These are phyloP conservation scores for Engystomops pustulosus DNA, from an alignment of 2,113 vertebrate genomes.

Conservation along the genomic window DNA sequence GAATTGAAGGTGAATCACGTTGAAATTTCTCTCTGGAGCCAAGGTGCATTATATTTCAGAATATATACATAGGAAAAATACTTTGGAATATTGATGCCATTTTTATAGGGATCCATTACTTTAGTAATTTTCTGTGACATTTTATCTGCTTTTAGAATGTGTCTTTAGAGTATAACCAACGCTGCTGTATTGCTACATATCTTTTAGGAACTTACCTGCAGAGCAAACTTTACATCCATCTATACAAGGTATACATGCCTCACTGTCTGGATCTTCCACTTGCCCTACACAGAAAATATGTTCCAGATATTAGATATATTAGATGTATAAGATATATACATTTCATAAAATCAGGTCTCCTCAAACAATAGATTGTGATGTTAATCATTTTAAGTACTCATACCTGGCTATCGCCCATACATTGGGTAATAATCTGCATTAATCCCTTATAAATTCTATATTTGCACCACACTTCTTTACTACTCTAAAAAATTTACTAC, in stretches of 20 bases:
- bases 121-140: neutral
- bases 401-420: neutral
- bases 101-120: neutral
- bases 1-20: neutral
- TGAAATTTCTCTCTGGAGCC: neutral
- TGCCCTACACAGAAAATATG: conserved; percentile 72
- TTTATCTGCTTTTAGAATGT: neutral
- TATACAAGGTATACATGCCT: conserved; percentile 81
- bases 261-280: conserved; percentile 72
- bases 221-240: conserved; percentile 84
- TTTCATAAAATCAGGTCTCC: neutral
- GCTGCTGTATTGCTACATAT: neutral
- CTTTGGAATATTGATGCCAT: neutral
- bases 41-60: neutral
- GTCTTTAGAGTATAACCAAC: neutral
- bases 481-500: too few relatives aligned
- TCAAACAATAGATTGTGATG: neutral
- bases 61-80: neutral
- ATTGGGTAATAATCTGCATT: too few relatives aligned
- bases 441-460: too few relatives aligned
- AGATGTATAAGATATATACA: neutral
- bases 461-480: too few relatives aligned
- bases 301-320: neutral
- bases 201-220: conserved; percentile 69
- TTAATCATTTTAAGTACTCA: neutral